Evolutionary conservation across 2,113 vertebrate genomes (phyloP).

Genomic region (Poeciliopsis occidentalis): DNA sequence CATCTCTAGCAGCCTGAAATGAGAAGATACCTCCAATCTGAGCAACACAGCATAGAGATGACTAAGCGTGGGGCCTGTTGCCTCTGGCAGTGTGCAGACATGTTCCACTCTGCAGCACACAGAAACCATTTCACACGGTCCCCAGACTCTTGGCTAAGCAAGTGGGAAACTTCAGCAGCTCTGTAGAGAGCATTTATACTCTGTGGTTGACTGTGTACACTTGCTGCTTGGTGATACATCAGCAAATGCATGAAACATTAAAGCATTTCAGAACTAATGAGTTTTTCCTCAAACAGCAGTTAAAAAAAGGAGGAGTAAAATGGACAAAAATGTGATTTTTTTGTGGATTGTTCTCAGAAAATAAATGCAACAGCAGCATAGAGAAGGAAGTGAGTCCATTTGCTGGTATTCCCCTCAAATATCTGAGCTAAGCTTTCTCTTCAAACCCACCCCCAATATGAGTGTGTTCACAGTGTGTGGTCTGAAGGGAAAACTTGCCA

Average conservation of each 20-base stretch:
- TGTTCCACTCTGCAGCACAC: slow-evolving; percentile 73
- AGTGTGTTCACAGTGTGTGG: slow-evolving; percentile 60
- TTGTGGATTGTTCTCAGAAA: not conserved
- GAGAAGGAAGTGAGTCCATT: not conserved
- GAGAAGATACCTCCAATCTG: slow-evolving; percentile 35
- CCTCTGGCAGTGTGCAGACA: slow-evolving; percentile 68
- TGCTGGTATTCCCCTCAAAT: slow-evolving; percentile 51
- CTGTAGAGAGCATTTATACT: slow-evolving; percentile 19
- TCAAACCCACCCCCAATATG: slow-evolving; percentile 40
- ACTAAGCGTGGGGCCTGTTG: slow-evolving; percentile 66
- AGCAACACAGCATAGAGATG: slow-evolving; percentile 50
- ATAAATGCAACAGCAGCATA: not conserved
- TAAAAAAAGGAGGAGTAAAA: slow-evolving; percentile 4
- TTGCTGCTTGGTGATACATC: not conserved
- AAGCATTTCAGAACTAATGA: not conserved
- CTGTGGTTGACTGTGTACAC: slow-evolving; percentile 8
- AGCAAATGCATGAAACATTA: slow-evolving; percentile 1
- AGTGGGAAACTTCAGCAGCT: slow-evolving; percentile 59
- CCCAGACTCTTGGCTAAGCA: slow-evolving; percentile 50
- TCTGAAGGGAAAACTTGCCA: slow-evolving; percentile 20
- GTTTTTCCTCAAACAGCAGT: not conserved
- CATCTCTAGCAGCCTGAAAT: slow-evolving; percentile 7
- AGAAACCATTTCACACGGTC: slow-evolving; percentile 67
- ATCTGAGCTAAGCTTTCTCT: slow-evolving; percentile 52
- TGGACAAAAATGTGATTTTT: slow-evolving; percentile 6